phyloP scores from a whole-genome alignment of 2,113 vertebrate species.

The Lepus timidus region DNA sequence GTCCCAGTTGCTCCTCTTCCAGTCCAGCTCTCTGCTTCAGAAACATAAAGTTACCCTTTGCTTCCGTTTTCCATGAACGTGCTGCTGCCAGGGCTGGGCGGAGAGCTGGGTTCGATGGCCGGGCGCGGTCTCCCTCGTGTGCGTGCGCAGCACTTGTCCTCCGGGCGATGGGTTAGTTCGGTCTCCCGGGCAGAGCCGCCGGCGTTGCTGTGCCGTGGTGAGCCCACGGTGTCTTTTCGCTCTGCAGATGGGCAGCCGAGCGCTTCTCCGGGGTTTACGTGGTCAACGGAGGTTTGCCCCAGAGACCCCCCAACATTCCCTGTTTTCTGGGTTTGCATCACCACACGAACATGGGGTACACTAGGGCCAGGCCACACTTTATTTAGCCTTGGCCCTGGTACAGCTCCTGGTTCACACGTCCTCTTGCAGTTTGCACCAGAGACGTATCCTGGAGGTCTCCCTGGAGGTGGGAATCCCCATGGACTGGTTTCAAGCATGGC shows the following conservation, averaged over 20 bases:
- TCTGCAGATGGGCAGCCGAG: rapidly evolving
- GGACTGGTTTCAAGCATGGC: neutral
- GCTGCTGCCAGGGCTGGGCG: too few species aligned
- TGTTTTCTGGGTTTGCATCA: too few species aligned
- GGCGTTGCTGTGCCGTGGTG: rapidly evolving
- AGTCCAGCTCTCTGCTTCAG: too few species aligned
- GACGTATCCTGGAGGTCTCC: neutral
- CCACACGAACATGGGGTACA: rapidly evolving
- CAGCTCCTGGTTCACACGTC: neutral
- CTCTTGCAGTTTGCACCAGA: neutral
- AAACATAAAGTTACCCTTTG: too few species aligned
- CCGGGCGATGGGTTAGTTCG: rapidly evolving
- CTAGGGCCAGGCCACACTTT: rapidly evolving
- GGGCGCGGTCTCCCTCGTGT: rapidly evolving
- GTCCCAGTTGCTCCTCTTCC: too few species aligned
- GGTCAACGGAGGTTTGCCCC: neutral
- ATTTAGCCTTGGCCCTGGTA: neutral
- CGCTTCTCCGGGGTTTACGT: too few species aligned
- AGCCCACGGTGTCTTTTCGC: rapidly evolving
- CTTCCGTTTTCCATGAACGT: too few species aligned
- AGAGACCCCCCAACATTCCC: neutral
- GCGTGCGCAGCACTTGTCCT: too few species aligned
- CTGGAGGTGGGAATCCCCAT: rapidly evolving
- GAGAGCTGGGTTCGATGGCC: neutral
- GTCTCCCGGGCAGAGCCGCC: neutral